Conservation (phyloP, 1,140 invertebrate species). For the Cyclina sinensis region DNA sequence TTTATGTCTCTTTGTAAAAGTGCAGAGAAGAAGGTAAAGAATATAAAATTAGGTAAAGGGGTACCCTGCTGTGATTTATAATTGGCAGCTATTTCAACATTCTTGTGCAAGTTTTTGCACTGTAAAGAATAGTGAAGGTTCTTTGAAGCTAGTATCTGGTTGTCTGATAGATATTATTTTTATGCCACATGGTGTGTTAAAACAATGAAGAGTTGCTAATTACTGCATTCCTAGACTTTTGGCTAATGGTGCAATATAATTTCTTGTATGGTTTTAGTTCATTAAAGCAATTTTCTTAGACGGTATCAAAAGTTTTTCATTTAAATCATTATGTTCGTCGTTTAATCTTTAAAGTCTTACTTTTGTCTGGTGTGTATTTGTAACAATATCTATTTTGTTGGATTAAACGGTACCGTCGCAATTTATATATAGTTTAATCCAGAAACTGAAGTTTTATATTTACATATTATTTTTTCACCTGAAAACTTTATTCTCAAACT, state of each 20-base stretch:
- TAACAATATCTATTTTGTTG: too few relatives aligned
- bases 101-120: background rate
- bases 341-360: too few relatives aligned
- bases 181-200: background rate
- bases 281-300: too few relatives aligned
- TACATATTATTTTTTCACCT: too few relatives aligned
- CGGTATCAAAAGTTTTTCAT: too few relatives aligned
- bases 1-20: background rate
- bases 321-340: too few relatives aligned
- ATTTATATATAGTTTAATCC: too few relatives aligned
- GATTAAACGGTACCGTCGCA: too few relatives aligned
- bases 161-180: background rate
- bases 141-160: slow-evolving; percentile 9
- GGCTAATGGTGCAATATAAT: background rate
- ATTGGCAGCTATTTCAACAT: background rate
- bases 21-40: slow-evolving; percentile 18
- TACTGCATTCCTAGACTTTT: slow-evolving; percentile 16
- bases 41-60: slow-evolving; percentile 13
- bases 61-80: slow-evolving; percentile 23
- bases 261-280: too few relatives aligned
- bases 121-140: background rate
- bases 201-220: slow-evolving; percentile 7
- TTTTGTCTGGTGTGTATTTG: too few relatives aligned
- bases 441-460: too few relatives aligned
- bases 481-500: too few relatives aligned